Percentiles rank a stretch among this genome's conserved stretches.
phyloP scores from a whole-genome alignment of 1,140 invertebrate genomes.

The Drosophila simulans region DNA sequence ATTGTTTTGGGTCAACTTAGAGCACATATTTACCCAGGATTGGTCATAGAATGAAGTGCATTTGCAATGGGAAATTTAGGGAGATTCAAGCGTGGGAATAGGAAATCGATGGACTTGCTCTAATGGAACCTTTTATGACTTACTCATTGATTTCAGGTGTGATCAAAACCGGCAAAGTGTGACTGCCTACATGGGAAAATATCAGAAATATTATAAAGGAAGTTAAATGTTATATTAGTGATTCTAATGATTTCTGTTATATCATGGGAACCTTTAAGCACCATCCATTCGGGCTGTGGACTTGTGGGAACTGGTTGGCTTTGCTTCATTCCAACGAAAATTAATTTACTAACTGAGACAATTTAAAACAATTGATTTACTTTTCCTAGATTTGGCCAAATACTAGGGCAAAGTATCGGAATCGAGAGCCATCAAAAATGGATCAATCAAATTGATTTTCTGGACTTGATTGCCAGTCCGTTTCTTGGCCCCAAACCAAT shows the following conservation, averaged over 20 bases:
- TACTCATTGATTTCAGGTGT: slow-evolving; percentile 52
- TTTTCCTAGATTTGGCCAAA: too few relatives aligned
- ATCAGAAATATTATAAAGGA: slow-evolving; percentile 4
- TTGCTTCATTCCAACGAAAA: too few relatives aligned
- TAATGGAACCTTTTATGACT: slow-evolving; percentile 55
- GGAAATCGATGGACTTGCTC: slow-evolving; percentile 42
- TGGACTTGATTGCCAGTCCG: slow-evolving; percentile 46
- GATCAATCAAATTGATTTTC: slow-evolving; percentile 8
- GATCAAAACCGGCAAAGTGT: slow-evolving; percentile 47
- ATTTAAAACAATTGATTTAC: too few relatives aligned
- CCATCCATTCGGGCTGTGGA: background rate
- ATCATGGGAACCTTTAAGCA: background rate
- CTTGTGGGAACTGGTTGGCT: slow-evolving; percentile 7
- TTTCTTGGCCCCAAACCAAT: slow-evolving; percentile 18
- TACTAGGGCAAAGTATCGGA: too few relatives aligned
- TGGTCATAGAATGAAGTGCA: slow-evolving; percentile 15
- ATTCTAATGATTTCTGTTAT: background rate
- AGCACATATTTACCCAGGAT: slow-evolving; percentile 25
- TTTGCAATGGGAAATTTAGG: slow-evolving; percentile 39
- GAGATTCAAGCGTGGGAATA: slow-evolving; percentile 54
- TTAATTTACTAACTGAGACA: background rate
- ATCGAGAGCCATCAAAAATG: background rate
- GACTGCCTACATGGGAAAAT: slow-evolving; percentile 26
- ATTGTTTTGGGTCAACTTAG: slow-evolving; percentile 42
- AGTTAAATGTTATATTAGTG: background rate